Evolutionary conservation across 2,888 invertebrate genomes (phyloP), one percentile per base, ranked within the genome.

Genomic region (Eristalinus aeneus): DNA sequence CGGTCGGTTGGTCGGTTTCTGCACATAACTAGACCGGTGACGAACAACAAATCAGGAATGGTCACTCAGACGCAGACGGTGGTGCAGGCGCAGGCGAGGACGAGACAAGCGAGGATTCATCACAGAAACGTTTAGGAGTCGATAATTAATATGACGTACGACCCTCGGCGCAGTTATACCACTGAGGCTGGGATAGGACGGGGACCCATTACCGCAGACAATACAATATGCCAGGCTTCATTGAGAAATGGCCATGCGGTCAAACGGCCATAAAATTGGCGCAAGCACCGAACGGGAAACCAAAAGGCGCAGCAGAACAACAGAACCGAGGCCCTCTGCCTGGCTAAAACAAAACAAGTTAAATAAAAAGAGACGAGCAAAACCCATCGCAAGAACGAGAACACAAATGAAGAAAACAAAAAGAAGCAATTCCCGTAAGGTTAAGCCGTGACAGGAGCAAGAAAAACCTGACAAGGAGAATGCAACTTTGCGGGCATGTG

Each of bases 401-500:
- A 20, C 60, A 76, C 23, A 54, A 36, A 36, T 54, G 53, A 58
- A 53, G 1, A 46, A 61, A 75, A 56, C 36, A n/a, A 60, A 53
- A 56, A 58, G 64, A 69, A 69, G 23, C 60, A 39, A 82, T 77
- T 69, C 82, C 82, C 86, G 77, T 86, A 82, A 86, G 86, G 86
- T 86, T 86, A 78, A 82, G 86, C 86, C 86, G 74, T 86, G 86
- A 86, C 86, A 86, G 86, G 86, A 86, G 86, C 86, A 86, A 86
- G 86, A 86, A 87, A 87, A 87, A 87, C 87, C 79, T 87, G 87
- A 87, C 78, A 87, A 87, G 87, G 75, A 83, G 83, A 87, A 87
- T 83, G 87, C 87, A 83, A 83, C 83, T 83, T 83, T 81, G 87
- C 87, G 83, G 83, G 83, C 83, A 87, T 81, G 82, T 77, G 82